phyloP scores from a whole-genome alignment of 2,888 invertebrate genomes.

The Thereva unica region DNA sequence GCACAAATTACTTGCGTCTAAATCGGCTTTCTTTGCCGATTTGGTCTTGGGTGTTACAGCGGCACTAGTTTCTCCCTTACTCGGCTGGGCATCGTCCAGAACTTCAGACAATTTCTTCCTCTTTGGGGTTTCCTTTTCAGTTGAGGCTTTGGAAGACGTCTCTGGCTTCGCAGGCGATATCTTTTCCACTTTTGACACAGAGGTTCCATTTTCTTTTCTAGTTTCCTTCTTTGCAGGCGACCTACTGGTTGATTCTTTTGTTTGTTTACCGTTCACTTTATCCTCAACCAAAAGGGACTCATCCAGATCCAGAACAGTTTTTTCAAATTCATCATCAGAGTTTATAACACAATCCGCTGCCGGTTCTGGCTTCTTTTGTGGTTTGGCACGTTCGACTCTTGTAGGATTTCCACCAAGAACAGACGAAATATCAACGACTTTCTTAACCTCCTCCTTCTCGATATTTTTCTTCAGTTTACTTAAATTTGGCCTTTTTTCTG shows the following conservation, averaged over 20 bases:
- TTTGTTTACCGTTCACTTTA: constrained; percentile 18
- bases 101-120: neutral
- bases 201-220: neutral
- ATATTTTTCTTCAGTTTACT: constrained; percentile 49
- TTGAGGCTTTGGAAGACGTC: constrained; percentile 15
- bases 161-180: no score
- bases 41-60: constrained; percentile 20
- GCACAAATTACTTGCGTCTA: constrained; percentile 49
- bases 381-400: constrained; percentile 60
- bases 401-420: constrained; percentile 68
- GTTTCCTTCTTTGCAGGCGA: constrained; percentile 35
- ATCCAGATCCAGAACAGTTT: constrained; percentile 50
- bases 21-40: constrained; percentile 42
- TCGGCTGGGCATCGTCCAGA: neutral
- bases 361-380: constrained; percentile 50
- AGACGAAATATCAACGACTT: constrained; percentile 59
- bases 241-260: neutral
- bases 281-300: constrained; percentile 39
- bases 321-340: constrained; percentile 65
- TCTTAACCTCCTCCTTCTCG: constrained; percentile 49
- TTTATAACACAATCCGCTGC: constrained; percentile 57
- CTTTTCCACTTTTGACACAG: neutral
- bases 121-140: constrained; percentile 29
- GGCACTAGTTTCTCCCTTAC: neutral
- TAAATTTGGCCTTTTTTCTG: constrained; percentile 47